phyloP scores from a whole-genome alignment of 2,888 invertebrate species.

The Ephialtes manifestator region DNA sequence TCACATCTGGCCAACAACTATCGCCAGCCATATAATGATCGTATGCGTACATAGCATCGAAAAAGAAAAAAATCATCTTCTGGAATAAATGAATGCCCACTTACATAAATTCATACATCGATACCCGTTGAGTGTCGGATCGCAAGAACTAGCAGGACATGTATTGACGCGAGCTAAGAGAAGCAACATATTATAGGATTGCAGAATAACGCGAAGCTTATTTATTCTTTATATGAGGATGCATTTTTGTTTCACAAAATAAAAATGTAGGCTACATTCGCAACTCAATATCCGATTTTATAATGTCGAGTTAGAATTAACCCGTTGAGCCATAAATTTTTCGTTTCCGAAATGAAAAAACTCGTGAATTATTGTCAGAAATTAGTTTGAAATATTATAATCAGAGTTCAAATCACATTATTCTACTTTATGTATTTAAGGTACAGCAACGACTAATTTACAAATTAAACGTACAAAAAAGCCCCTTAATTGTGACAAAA shows the following conservation, averaged over 20 bases:
- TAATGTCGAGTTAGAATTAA: too few species aligned
- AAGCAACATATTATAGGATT: slow-evolving; percentile 23
- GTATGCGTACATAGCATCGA: neutral
- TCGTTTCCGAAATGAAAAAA: too few species aligned
- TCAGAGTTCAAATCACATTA: neutral
- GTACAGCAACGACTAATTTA: too few species aligned
- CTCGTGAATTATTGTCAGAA: too few species aligned
- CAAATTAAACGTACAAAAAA: too few species aligned
- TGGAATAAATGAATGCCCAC: slow-evolving; percentile 42
- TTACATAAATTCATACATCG: slow-evolving; percentile 45
- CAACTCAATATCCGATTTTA: too few species aligned
- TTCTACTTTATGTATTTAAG: too few species aligned
- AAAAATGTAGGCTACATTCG: too few species aligned
- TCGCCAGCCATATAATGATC: neutral
- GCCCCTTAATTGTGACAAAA: neutral
- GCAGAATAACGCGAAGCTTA: slow-evolving; percentile 50
- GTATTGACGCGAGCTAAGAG: slow-evolving; percentile 20
- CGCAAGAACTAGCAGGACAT: slow-evolving; percentile 23
- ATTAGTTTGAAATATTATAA: too few species aligned
- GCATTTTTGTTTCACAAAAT: too few species aligned
- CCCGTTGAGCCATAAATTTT: too few species aligned
- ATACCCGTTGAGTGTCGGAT: slow-evolving; percentile 36
- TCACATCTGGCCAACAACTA: neutral
- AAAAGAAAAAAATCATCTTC: slow-evolving; percentile 21
- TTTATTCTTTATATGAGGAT: too few species aligned